Evolutionary conservation across 1,140 invertebrate genomes (phyloP).

Genomic region (Pinna nobilis): DNA sequence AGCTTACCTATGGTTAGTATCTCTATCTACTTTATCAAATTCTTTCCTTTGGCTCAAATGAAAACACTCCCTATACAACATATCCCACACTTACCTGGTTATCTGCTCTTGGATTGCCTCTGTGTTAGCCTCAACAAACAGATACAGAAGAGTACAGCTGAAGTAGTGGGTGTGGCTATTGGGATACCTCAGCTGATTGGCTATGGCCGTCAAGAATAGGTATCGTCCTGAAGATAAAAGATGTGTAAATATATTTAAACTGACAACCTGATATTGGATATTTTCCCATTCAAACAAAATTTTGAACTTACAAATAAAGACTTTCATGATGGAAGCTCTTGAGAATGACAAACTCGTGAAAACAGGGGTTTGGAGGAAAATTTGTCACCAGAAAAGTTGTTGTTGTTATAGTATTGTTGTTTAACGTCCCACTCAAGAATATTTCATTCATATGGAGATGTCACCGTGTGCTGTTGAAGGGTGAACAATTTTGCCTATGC

Average conservation of each 20-base stretch:
- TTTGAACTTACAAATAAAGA: background rate
- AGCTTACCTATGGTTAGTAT: too few relatives aligned
- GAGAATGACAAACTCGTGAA: too few relatives aligned
- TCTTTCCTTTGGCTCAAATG: too few relatives aligned
- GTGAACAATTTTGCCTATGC: too few relatives aligned
- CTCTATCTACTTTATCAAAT: too few relatives aligned
- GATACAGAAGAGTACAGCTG: constrained; percentile 95
- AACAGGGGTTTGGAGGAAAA: too few relatives aligned
- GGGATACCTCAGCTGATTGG: constrained; percentile 98
- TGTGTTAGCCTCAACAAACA: constrained; percentile 98
- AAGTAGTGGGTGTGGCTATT: constrained; percentile 99
- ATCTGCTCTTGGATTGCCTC: constrained; percentile 94
- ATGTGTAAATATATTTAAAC: background rate
- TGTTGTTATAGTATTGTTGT: too few relatives aligned
- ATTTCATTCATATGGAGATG: too few relatives aligned
- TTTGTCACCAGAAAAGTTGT: too few relatives aligned
- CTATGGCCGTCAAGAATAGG: constrained; percentile 98
- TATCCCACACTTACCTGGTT: constrained; percentile 74
- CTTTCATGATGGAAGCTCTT: background rate
- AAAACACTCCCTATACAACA: background rate
- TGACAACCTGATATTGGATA: background rate
- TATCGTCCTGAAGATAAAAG: constrained; percentile 81
- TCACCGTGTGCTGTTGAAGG: too few relatives aligned
- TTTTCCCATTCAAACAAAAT: background rate
- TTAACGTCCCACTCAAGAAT: too few relatives aligned